phyloP scores from a whole-genome alignment of 2,888 invertebrate species.

The Lydus trimaculatus region DNA sequence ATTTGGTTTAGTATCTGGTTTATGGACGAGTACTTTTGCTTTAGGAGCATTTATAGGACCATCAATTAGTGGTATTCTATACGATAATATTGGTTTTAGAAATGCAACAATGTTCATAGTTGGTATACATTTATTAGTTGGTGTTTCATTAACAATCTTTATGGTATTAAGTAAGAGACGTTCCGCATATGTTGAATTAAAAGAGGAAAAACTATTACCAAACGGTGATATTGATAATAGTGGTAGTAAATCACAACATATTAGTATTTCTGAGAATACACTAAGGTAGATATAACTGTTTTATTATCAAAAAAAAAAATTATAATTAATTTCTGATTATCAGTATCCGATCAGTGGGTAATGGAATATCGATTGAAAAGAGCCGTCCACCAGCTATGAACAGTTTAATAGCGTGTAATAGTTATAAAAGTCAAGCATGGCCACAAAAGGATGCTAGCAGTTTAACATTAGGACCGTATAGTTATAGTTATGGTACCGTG shows the following conservation, averaged over 20 bases:
- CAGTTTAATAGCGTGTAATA: slow-evolving; percentile 78
- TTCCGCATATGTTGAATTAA: slow-evolving; percentile 55
- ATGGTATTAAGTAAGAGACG: slow-evolving; percentile 53
- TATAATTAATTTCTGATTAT: no score
- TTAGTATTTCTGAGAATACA: slow-evolving; percentile 53
- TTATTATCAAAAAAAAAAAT: no score
- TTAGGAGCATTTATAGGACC: slow-evolving; percentile 88
- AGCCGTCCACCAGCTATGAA: slow-evolving; percentile 76
- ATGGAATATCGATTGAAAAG: slow-evolving; percentile 70
- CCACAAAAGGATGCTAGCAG: slow-evolving; percentile 53
- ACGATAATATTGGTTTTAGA: slow-evolving; percentile 76
- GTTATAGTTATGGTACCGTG: slow-evolving; percentile 65
- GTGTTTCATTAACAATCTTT: slow-evolving; percentile 59
- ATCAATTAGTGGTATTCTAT: slow-evolving; percentile 76
- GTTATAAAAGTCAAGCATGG: slow-evolving; percentile 74
- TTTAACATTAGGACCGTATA: slow-evolving; percentile 61
- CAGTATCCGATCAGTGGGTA: slow-evolving; percentile 58
- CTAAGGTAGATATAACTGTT: slow-evolving; percentile 46
- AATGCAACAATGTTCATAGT: slow-evolving; percentile 76
- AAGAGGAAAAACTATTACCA: slow-evolving; percentile 62
- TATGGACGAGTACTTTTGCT: slow-evolving; percentile 91
- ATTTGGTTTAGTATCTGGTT: slow-evolving; percentile 86
- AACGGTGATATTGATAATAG: slow-evolving; percentile 64
- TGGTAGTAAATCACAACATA: slow-evolving; percentile 42
- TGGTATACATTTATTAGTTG: slow-evolving; percentile 70